Evolutionary conservation across 2,113 vertebrate genomes (phyloP).

Genomic region (Pundamilia nyererei): DNA sequence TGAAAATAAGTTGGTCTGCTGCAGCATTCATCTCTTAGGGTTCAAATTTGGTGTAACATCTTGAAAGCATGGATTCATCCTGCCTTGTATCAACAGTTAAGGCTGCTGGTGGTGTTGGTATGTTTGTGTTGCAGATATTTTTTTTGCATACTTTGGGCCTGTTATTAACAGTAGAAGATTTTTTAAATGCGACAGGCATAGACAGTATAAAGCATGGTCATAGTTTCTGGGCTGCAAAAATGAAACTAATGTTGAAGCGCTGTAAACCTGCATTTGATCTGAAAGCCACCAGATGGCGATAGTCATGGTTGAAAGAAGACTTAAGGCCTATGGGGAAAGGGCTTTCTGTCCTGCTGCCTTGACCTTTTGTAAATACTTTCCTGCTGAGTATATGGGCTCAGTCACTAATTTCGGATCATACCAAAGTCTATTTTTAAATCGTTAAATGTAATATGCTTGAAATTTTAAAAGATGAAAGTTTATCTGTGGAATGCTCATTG

Average conservation of each 20-base stretch:
- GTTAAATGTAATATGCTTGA: not conserved
- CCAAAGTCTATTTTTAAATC: not conserved
- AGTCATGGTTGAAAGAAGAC: not conserved
- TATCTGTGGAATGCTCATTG: not conserved
- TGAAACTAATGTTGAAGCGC: not conserved
- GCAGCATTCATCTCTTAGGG: not conserved
- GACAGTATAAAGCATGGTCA: not conserved
- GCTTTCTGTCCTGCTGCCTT: not conserved
- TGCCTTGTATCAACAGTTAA: not conserved
- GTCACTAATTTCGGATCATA: not conserved
- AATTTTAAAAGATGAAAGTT: not conserved
- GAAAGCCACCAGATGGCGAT: not conserved
- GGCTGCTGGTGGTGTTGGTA: not conserved
- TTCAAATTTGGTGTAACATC: not conserved
- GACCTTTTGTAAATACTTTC: not conserved
- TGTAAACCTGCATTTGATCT: not conserved
- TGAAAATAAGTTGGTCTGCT: not conserved
- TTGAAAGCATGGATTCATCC: not conserved
- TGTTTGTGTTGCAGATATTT: not conserved
- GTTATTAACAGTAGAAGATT: not conserved
- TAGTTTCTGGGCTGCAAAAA: not conserved
- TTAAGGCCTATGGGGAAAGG: not conserved
- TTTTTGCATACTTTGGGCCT: not conserved
- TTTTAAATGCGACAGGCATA: accelerated
- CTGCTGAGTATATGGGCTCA: not conserved